phyloP scores from a whole-genome alignment of 1,140 invertebrate species.

The Lepidurus couesii region DNA sequence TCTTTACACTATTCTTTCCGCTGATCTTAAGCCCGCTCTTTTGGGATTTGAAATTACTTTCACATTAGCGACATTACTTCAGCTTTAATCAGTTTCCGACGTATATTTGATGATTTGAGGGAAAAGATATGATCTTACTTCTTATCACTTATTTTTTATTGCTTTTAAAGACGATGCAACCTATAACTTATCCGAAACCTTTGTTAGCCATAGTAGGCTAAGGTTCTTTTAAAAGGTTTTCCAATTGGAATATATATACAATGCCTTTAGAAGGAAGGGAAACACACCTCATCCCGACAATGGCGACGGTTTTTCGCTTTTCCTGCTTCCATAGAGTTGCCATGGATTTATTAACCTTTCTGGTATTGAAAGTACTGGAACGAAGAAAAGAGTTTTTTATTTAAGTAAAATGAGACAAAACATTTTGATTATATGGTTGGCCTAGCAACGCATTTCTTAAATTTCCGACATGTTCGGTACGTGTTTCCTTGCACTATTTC shows the following conservation, averaged over 20 bases:
- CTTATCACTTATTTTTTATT: too few species aligned
- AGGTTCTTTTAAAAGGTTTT: neutral
- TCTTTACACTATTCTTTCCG: too few species aligned
- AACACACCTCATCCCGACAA: neutral
- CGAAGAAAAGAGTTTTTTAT: neutral
- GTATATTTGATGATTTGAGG: too few species aligned
- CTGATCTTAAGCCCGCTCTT: too few species aligned
- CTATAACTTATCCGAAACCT: too few species aligned
- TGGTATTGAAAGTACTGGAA: neutral
- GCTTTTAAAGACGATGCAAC: too few species aligned
- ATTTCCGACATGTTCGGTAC: neutral
- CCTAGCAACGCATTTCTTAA: neutral
- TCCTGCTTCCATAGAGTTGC: neutral
- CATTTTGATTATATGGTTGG: neutral
- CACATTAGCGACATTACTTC: too few species aligned
- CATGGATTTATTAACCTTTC: neutral
- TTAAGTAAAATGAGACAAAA: constrained; percentile 17
- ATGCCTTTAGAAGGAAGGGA: neutral
- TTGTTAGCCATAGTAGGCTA: too few species aligned
- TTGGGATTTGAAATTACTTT: too few species aligned
- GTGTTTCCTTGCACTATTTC: too few species aligned
- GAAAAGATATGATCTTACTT: too few species aligned
- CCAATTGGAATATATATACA: neutral
- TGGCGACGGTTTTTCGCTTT: neutral
- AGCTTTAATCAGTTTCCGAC: too few species aligned